These are phyloP conservation scores for Drosophila pegasa DNA, from an alignment of 2,888 invertebrate genomes.

Conservation along the genomic window DNA sequence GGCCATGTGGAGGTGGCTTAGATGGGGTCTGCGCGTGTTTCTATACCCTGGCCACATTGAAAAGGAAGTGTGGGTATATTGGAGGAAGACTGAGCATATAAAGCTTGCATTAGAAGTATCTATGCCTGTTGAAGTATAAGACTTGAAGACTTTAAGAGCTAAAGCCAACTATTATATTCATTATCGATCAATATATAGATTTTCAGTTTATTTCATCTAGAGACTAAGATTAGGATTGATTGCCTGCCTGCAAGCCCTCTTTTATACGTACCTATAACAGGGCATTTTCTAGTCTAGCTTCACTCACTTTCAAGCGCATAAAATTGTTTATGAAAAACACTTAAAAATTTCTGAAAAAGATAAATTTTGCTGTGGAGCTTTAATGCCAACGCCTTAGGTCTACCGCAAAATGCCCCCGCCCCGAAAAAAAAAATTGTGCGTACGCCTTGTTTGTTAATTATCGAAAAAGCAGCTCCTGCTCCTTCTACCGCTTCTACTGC, in stretches of 20 bases:
- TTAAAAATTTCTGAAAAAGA: slow-evolving; percentile 8
- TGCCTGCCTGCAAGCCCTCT: no score
- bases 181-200: no score
- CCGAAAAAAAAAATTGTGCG: slow-evolving; percentile 22
- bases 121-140: neutral
- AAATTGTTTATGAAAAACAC: slow-evolving; percentile 19
- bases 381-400: slow-evolving; percentile 15
- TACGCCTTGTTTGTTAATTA: slow-evolving; percentile 57
- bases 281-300: neutral
- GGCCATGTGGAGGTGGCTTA: slow-evolving; percentile 4
- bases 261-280: no score
- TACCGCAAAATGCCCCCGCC: slow-evolving; percentile 12
- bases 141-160: neutral
- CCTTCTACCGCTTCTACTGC: slow-evolving; percentile 15
- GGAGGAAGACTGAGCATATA: neutral
- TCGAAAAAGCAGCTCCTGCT: slow-evolving; percentile 34
- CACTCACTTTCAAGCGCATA: neutral
- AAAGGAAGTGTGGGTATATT: neutral
- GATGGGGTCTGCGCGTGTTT: slow-evolving; percentile 3
- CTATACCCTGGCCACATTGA: neutral
- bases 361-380: slow-evolving; percentile 8
- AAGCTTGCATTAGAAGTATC: neutral
- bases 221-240: no score
- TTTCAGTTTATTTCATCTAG: no score
- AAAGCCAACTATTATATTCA: no score